These are phyloP conservation scores for Cyprinodon variegatus DNA, from an alignment of 2,113 vertebrate species.

Conservation along the genomic window DNA sequence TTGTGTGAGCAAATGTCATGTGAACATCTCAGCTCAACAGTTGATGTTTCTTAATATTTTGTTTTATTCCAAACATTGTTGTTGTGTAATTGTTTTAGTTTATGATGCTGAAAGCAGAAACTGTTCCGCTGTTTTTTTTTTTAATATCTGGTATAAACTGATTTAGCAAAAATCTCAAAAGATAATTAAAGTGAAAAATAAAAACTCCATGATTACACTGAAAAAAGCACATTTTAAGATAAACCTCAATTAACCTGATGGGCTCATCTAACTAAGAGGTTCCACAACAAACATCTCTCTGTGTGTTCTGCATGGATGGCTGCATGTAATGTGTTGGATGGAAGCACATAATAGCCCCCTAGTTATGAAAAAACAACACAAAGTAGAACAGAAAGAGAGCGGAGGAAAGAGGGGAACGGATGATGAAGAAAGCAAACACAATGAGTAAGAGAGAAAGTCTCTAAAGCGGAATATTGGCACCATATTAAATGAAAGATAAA, in stretches of 20 bases:
- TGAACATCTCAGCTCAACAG: too few species aligned
- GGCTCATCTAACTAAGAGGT: slow-evolving; percentile 32
- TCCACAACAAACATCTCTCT: slow-evolving; percentile 40
- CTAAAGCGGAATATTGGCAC: slow-evolving; percentile 5
- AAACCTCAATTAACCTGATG: slow-evolving; percentile 1
- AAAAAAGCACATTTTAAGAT: background rate
- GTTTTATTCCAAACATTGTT: too few species aligned
- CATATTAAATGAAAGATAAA: background rate
- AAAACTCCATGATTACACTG: too few species aligned
- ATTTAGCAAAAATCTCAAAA: too few species aligned
- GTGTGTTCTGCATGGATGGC: slow-evolving; percentile 70
- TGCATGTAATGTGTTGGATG: slow-evolving; percentile 65
- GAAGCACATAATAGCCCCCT: slow-evolving; percentile 55
- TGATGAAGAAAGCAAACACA: slow-evolving; percentile 18
- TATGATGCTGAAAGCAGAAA: too few species aligned
- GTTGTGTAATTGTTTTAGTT: too few species aligned
- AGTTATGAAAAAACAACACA: slow-evolving; percentile 64
- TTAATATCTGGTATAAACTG: too few species aligned
- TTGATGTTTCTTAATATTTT: too few species aligned
- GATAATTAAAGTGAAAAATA: too few species aligned
- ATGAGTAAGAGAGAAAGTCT: slow-evolving; percentile 31
- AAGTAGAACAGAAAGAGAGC: slow-evolving; percentile 49
- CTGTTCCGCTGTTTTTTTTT: too few species aligned
- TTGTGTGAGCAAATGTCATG: too few species aligned
- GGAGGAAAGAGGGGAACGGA: slow-evolving; percentile 2